A percentile compares a stretch with the other conserved stretches of the same genome.
phyloP scores from a whole-genome alignment of 2,797 vertebrate species.

The Cynodonichthys magdalenae region DNA sequence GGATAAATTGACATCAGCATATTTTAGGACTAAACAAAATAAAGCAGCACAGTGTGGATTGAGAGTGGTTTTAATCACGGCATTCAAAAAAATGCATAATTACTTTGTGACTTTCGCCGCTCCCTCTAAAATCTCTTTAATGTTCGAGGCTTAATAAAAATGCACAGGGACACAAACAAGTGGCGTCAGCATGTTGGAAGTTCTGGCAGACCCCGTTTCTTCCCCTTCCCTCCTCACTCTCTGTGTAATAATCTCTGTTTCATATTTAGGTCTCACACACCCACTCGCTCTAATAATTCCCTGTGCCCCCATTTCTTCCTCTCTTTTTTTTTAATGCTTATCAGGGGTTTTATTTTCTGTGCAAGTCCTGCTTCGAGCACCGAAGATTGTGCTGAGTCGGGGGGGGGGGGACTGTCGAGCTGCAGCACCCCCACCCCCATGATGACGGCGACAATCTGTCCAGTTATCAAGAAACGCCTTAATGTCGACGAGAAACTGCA shows the following conservation, averaged over 20 bases:
- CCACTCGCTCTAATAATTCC: constrained; percentile 61
- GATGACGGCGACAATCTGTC: constrained; percentile 60
- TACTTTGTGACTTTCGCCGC: constrained; percentile 73
- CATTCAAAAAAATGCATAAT: constrained; percentile 72
- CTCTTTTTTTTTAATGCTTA: constrained; percentile 62
- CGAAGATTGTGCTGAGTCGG: constrained; percentile 67
- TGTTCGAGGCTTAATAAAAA: constrained; percentile 72
- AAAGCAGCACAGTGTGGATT: constrained; percentile 45
- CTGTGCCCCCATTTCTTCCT: constrained; percentile 41
- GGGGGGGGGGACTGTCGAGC: constrained; percentile 24
- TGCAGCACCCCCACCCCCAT: constrained; percentile 12
- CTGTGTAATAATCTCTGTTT: constrained; percentile 62
- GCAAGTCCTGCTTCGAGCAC: constrained; percentile 46
- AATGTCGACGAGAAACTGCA: constrained; percentile 35
- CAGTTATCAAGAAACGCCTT: constrained; percentile 56
- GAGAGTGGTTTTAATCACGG: constrained; percentile 69
- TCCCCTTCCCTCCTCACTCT: constrained; percentile 31
- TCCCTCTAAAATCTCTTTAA: constrained; percentile 72
- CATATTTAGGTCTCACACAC: constrained; percentile 55
- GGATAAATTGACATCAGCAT: constrained; percentile 54
- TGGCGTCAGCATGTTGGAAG: constrained; percentile 69
- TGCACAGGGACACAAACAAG: constrained; percentile 74
- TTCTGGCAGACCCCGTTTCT: constrained; percentile 33
- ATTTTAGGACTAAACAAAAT: constrained; percentile 63
- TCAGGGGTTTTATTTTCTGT: constrained; percentile 61